Evolutionary conservation across 1,140 invertebrate species (phyloP).

Genomic region (Amphibalanus amphitrite): DNA sequence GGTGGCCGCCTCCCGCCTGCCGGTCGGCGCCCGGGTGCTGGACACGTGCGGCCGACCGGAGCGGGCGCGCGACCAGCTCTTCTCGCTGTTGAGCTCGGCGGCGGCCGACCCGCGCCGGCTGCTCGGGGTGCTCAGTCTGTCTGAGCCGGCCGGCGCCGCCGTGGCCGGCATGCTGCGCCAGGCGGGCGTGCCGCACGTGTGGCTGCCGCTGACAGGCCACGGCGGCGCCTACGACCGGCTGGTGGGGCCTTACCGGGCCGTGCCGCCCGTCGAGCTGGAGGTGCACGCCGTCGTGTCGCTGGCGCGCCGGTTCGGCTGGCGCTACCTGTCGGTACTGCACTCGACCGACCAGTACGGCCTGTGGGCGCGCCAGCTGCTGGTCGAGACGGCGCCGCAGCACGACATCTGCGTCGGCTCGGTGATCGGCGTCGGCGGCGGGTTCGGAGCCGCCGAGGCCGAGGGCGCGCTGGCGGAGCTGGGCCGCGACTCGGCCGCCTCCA

Average conservation of each 20-base stretch:
- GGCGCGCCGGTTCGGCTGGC: constrained; percentile 4
- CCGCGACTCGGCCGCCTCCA: constrained; percentile 11
- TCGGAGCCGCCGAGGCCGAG: constrained; percentile 26
- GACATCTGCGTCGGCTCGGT: neutral
- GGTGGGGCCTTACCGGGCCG: constrained; percentile 13
- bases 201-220: constrained; percentile 23
- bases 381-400: neutral
- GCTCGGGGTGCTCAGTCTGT: constrained; percentile 25
- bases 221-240: constrained; percentile 11
- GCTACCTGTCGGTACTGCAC: neutral
- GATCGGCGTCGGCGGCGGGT: constrained; percentile 19
- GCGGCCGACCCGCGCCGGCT: constrained; percentile 19
- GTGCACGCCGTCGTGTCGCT: constrained; percentile 18
- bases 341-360: neutral
- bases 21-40: constrained; percentile 22
- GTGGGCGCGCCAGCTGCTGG: neutral
- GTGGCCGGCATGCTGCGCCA: constrained; percentile 24
- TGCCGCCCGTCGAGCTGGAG: constrained; percentile 15
- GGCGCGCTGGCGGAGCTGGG: constrained; percentile 19
- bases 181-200: constrained; percentile 27
- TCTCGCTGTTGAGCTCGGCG: constrained; percentile 24
- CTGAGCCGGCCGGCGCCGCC: constrained; percentile 19
- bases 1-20: constrained; percentile 19
- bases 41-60: constrained; percentile 21
- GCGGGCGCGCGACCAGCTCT: constrained; percentile 21